Percentiles rank a stretch among this genome's conserved stretches.
Evolutionary conservation across 2,797 vertebrate genomes (phyloP).

Genomic region (Danio choprae): DNA sequence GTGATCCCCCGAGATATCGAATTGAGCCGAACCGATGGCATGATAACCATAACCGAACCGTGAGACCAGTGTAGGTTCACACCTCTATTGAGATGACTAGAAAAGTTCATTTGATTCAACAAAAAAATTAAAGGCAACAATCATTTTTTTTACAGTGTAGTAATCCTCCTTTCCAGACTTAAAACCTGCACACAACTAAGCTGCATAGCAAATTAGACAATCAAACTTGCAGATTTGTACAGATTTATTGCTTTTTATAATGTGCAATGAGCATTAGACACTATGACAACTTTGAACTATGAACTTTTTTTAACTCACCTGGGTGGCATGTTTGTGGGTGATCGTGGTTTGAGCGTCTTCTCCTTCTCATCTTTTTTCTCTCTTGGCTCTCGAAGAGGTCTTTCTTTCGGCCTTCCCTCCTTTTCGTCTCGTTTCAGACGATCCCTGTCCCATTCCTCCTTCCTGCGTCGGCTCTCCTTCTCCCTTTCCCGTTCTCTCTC

Average conservation of each 20-base stretch:
- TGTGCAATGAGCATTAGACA: not conserved
- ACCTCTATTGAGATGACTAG: no score
- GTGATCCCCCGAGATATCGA: no score
- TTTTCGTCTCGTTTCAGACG: constrained; percentile 82
- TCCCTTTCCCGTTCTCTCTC: constrained; percentile 84
- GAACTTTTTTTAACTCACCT: constrained; percentile 76
- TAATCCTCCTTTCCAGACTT: not conserved
- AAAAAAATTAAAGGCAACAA: no score
- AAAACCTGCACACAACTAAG: not conserved
- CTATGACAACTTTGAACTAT: not conserved
- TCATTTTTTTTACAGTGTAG: no score
- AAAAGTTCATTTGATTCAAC: no score
- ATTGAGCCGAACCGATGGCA: no score
- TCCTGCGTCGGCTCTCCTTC: constrained; percentile 89
- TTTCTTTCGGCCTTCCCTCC: constrained; percentile 73
- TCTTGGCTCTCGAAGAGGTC: constrained; percentile 76
- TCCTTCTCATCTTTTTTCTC: constrained; percentile 91
- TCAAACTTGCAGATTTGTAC: not conserved
- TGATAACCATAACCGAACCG: no score
- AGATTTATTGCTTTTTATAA: not conserved
- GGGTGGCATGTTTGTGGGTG: constrained; percentile 81
- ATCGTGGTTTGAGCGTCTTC: constrained; percentile 87
- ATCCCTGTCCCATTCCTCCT: constrained; percentile 84
- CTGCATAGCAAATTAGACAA: not conserved
- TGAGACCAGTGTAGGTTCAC: no score